Conservation (phyloP, 2,797 vertebrate species). For the Onychomys leucogaster region DNA sequence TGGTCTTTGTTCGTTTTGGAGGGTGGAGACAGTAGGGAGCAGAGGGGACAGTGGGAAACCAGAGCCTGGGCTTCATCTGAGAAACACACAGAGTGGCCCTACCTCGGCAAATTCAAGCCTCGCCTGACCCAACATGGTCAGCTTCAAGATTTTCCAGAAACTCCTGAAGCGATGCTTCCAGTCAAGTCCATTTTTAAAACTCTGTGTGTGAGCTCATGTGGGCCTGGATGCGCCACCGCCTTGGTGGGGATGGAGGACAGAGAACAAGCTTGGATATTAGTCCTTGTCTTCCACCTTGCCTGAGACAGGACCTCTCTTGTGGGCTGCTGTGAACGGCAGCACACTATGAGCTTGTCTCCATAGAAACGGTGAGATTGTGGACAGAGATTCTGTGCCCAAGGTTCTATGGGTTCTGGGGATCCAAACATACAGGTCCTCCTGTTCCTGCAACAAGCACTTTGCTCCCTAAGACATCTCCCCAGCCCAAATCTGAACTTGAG, state of each 20-base stretch:
- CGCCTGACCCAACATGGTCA: background rate
- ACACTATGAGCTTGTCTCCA: background rate
- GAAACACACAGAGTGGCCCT: no score
- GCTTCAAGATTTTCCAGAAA: background rate
- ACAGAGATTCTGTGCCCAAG: background rate
- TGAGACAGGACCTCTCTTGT: background rate
- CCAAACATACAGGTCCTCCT: background rate
- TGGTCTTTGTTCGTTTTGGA: background rate
- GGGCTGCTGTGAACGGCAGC: background rate
- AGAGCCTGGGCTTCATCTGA: background rate
- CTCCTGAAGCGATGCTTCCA: background rate
- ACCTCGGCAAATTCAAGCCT: no score
- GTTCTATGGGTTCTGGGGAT: background rate
- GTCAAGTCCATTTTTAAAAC: background rate
- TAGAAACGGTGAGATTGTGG: background rate
- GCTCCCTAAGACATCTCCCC: background rate
- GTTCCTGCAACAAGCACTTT: background rate
- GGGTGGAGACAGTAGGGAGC: accelerated
- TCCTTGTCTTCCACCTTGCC: background rate
- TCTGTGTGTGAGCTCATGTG: background rate
- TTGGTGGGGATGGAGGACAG: background rate
- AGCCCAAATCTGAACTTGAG: background rate
- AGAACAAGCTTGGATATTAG: background rate
- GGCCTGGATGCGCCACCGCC: background rate
- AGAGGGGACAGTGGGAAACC: background rate